phyloP scores from a whole-genome alignment of 2,113 vertebrate species.

The Hiodon alosoides region DNA sequence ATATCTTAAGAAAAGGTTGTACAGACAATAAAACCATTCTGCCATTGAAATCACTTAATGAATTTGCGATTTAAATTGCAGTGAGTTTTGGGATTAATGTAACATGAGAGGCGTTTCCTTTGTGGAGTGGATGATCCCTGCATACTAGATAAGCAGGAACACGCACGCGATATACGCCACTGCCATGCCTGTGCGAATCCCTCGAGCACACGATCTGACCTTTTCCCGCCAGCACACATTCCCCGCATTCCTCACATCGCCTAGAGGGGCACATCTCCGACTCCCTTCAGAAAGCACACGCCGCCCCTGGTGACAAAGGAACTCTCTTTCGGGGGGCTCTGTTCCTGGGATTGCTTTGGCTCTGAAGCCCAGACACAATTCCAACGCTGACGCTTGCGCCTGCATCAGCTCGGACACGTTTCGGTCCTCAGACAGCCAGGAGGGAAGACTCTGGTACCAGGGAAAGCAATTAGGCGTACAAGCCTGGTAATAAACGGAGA shows the following conservation, averaged over 20 bases:
- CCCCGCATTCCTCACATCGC: slow-evolving; percentile 51
- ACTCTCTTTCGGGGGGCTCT: background rate
- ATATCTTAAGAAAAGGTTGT: slow-evolving; percentile 2
- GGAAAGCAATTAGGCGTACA: slow-evolving; percentile 44
- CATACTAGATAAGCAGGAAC: slow-evolving; percentile 39
- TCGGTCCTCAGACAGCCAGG: slow-evolving; percentile 24
- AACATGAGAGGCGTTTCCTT: slow-evolving; percentile 38
- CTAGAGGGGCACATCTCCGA: slow-evolving; percentile 36
- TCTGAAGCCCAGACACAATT: background rate
- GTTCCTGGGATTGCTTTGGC: slow-evolving; percentile 2
- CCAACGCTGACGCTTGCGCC: background rate
- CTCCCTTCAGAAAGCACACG: slow-evolving; percentile 30
- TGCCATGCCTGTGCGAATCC: slow-evolving; percentile 50
- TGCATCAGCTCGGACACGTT: background rate
- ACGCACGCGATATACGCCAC: slow-evolving; percentile 48
- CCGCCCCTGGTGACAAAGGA: slow-evolving; percentile 4
- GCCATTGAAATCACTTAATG: too few relatives aligned
- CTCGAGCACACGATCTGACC: slow-evolving; percentile 42
- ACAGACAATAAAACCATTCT: slow-evolving; percentile 22
- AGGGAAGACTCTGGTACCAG: slow-evolving; percentile 39
- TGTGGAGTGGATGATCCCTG: slow-evolving; percentile 44
- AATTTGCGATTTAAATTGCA: slow-evolving; percentile 35
- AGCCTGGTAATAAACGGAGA: slow-evolving; percentile 47
- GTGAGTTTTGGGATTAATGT: slow-evolving; percentile 37
- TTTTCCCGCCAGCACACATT: slow-evolving; percentile 53